Percentiles rank a stretch among this genome's conserved stretches.
These are phyloP conservation scores for Epizoanthus fatuus DNA, from an alignment of 92 coral and sea anemone genomes.

Conservation along the genomic window DNA sequence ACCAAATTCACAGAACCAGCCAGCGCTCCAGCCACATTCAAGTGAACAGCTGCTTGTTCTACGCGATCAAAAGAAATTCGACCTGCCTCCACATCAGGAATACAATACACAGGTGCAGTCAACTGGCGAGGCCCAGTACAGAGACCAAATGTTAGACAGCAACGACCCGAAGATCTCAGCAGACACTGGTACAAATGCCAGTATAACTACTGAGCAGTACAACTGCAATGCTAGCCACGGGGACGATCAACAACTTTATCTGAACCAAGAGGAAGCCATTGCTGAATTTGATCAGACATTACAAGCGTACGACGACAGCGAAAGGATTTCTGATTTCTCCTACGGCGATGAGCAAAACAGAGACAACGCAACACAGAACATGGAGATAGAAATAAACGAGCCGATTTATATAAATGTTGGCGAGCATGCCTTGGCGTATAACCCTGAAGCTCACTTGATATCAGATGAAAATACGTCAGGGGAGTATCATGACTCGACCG, in stretches of 20 bases:
- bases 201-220: too few relatives aligned
- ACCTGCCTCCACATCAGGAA: background rate
- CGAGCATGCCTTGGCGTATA: background rate
- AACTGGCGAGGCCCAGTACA: background rate
- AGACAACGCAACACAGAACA: too few relatives aligned
- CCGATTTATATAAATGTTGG: slow-evolving; percentile 31
- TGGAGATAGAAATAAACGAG: background rate
- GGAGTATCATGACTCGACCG: background rate
- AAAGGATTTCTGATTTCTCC: background rate
- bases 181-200: background rate
- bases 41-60: too few relatives aligned
- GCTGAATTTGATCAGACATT: background rate
- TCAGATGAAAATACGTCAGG: background rate
- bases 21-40: too few relatives aligned
- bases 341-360: too few relatives aligned
- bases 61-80: too few relatives aligned
- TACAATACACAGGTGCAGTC: background rate
- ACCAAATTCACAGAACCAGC: background rate
- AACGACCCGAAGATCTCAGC: background rate
- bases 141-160: background rate
- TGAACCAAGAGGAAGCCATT: slow-evolving; percentile 9
- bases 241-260: background rate
- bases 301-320: background rate
- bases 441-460: slow-evolving; percentile 32
- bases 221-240: background rate